Evolutionary conservation across 1,140 invertebrate species (phyloP).

Genomic region (Eciton burchellii): DNA sequence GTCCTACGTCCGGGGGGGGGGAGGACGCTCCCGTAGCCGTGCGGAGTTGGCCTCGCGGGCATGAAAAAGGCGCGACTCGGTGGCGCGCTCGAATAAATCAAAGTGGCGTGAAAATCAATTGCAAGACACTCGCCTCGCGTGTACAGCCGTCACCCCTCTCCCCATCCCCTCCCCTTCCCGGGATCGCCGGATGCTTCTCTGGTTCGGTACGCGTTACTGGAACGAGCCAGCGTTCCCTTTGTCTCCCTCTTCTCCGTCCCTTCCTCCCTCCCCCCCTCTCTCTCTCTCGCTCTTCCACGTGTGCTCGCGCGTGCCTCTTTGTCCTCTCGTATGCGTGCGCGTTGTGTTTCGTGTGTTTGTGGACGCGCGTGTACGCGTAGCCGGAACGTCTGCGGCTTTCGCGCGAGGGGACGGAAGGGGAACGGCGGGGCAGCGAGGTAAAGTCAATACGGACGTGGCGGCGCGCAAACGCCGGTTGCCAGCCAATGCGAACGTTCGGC

Average conservation of each 20-base stretch:
- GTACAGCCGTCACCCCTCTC: constrained; percentile 37
- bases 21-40: constrained; percentile 37
- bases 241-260: no score
- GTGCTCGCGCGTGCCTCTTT: constrained; percentile 44
- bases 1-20: background rate
- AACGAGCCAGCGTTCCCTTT: constrained; percentile 66
- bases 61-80: constrained; percentile 76
- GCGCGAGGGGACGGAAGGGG: constrained; percentile 2
- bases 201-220: constrained; percentile 55
- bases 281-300: constrained; percentile 36
- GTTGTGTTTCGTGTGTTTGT: constrained; percentile 63
- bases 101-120: constrained; percentile 83
- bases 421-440: constrained; percentile 63
- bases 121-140: constrained; percentile 77
- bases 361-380: constrained; percentile 9
- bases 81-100: constrained; percentile 81
- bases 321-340: background rate
- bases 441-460: constrained; percentile 82
- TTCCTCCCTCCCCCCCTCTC: no score
- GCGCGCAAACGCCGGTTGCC: constrained; percentile 77
- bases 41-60: constrained; percentile 72
- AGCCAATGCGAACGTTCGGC: constrained; percentile 73
- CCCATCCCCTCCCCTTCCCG: background rate
- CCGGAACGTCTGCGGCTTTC: constrained; percentile 44
- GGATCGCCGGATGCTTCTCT: constrained; percentile 12